Percentiles rank a stretch among this genome's conserved stretches.
These are phyloP conservation scores for Ciconia boyciana DNA, from an alignment of 2,113 vertebrate species.

Conservation along the genomic window DNA sequence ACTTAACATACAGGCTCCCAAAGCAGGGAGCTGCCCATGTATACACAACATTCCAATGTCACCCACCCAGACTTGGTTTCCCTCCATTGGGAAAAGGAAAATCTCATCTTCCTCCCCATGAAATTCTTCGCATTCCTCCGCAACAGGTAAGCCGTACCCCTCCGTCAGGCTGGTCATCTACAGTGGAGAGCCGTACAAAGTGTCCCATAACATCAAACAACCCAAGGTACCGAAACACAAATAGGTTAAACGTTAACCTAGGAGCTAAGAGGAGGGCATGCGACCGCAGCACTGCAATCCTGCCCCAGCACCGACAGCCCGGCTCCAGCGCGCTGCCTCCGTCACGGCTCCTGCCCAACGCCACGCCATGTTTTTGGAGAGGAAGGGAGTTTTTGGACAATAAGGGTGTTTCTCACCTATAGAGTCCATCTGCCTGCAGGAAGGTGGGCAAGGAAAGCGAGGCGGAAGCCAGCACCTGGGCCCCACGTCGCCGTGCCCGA, in stretches of 20 bases:
- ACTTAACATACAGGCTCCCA: not conserved
- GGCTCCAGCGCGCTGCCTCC: not conserved
- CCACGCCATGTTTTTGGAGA: not conserved
- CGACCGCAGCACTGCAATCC: accelerated
- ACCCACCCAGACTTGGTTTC: not conserved
- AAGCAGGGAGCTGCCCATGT: not conserved
- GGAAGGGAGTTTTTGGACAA: not conserved
- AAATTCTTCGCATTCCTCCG: not conserved
- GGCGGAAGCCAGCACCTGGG: not conserved
- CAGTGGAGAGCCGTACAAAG: not conserved
- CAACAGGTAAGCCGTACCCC: not conserved
- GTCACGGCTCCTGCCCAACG: not conserved
- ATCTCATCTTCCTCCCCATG: not conserved
- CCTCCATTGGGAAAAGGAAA: not conserved
- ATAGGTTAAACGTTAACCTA: not conserved
- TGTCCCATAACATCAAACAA: not conserved
- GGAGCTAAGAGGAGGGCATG: not conserved
- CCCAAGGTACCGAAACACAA: not conserved
- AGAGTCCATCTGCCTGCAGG: not conserved
- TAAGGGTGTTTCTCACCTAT: not conserved
- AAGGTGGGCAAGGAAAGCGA: not conserved
- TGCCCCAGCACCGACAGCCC: not conserved
- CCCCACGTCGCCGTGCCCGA: accelerated
- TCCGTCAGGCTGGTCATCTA: not conserved
- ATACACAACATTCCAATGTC: not conserved